Conservation (phyloP, 2,797 vertebrate genomes). For the Onychomys leucogaster region DNA sequence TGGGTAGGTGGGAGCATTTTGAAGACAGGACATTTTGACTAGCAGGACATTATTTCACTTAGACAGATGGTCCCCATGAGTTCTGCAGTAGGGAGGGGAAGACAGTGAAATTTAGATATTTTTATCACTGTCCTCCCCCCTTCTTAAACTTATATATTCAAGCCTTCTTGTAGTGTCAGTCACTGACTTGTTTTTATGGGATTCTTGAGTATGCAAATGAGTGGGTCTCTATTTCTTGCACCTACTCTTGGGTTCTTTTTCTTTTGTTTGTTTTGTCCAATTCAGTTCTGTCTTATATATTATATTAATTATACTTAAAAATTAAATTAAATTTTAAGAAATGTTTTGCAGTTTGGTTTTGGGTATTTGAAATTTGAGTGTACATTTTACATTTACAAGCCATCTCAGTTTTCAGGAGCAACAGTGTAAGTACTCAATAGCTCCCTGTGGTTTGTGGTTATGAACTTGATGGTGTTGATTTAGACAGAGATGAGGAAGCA, state of each 20-base stretch:
- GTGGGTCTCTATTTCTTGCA: neutral
- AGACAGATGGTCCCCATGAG: too few species aligned
- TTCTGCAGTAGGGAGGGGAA: rapidly evolving
- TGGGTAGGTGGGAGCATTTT: neutral
- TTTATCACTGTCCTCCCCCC: neutral
- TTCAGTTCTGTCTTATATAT: neutral
- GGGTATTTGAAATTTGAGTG: neutral
- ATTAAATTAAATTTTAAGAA: neutral
- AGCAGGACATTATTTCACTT: neutral
- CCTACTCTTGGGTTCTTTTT: neutral
- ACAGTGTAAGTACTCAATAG: too few species aligned
- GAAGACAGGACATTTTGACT: neutral
- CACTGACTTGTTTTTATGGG: neutral
- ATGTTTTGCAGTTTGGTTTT: neutral
- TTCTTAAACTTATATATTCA: neutral
- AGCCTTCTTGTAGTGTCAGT: neutral
- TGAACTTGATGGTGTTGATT: neutral
- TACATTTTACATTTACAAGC: neutral
- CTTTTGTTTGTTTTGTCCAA: neutral
- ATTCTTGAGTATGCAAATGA: neutral
- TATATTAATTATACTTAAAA: neutral
- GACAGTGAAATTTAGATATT: neutral
- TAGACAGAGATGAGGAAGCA: neutral
- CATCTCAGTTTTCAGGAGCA: neutral
- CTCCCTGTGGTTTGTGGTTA: neutral